These are phyloP conservation scores for Gobio gobio DNA, from an alignment of 2,113 vertebrate species.

Conservation along the genomic window DNA sequence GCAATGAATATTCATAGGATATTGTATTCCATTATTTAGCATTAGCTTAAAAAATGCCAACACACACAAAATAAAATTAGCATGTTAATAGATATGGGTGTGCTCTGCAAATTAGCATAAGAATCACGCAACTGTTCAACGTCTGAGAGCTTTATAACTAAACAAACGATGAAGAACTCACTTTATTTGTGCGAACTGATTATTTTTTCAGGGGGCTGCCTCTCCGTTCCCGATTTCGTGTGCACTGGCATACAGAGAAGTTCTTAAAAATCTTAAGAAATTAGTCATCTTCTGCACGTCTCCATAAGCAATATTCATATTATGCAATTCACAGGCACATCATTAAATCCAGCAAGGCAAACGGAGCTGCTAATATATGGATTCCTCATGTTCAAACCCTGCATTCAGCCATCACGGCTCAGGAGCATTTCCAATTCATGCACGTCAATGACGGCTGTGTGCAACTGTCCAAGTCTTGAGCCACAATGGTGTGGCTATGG, in stretches of 20 bases:
- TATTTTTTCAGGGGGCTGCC: not conserved
- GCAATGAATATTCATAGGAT: slow-evolving; percentile 53
- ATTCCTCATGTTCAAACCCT: slow-evolving; percentile 67
- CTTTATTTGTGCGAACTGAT: slow-evolving; percentile 28
- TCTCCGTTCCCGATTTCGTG: not conserved
- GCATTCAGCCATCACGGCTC: slow-evolving; percentile 59
- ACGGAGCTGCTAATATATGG: slow-evolving; percentile 64
- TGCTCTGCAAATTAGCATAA: slow-evolving; percentile 61
- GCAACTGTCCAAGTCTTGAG: slow-evolving; percentile 51
- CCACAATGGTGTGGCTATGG: slow-evolving; percentile 44
- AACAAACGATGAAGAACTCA: slow-evolving; percentile 39
- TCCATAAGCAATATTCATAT: slow-evolving; percentile 39
- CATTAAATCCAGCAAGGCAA: slow-evolving; percentile 65
- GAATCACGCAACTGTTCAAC: slow-evolving; percentile 49
- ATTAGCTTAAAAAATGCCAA: slow-evolving; percentile 56
- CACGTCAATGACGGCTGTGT: slow-evolving; percentile 62
- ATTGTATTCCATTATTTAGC: slow-evolving; percentile 60
- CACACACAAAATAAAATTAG: slow-evolving; percentile 54
- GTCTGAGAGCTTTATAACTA: slow-evolving; percentile 48
- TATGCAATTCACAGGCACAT: slow-evolving; percentile 62
- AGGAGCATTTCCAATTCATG: slow-evolving; percentile 69
- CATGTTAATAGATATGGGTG: slow-evolving; percentile 65
- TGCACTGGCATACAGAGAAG: slow-evolving; percentile 16
- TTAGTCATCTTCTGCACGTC: slow-evolving; percentile 42
- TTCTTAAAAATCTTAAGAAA: slow-evolving; percentile 1